Evolutionary conservation across 2,113 vertebrate species (phyloP).

Genomic region (Symphodus melops): DNA sequence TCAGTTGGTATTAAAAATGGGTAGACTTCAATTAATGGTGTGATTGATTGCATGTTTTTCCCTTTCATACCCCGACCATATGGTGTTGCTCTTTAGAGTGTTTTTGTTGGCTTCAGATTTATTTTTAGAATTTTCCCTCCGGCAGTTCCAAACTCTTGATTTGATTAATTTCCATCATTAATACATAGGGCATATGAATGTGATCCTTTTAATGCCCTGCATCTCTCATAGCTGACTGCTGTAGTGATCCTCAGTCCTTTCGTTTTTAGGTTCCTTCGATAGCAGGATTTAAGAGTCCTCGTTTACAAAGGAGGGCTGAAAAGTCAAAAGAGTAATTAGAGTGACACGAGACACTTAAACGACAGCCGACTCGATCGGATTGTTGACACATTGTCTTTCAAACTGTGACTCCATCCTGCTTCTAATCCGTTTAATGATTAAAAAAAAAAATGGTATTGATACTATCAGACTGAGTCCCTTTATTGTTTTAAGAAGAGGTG

Average conservation of each 20-base stretch:
- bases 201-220: conserved; percentile 8
- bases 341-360: conserved; percentile 1
- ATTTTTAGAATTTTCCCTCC: conserved; percentile 4
- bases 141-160: background rate
- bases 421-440: conserved; percentile 10
- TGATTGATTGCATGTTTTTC: background rate
- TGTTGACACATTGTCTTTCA: conserved; percentile 25
- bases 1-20: background rate
- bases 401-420: background rate
- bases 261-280: conserved; percentile 3
- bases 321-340: conserved; percentile 13
- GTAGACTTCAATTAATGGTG: background rate
- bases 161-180: conserved; percentile 14
- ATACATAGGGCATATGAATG: background rate
- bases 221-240: background rate
- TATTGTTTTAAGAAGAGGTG: conserved; percentile 22
- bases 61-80: background rate
- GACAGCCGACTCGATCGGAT: conserved; percentile 21
- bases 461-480: conserved; percentile 1
- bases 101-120: background rate
- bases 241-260: conserved; percentile 3
- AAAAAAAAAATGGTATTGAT: background rate
- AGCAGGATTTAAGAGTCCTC: conserved; percentile 14
- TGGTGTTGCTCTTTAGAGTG: background rate
- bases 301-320: background rate